Evolutionary conservation across 1,140 invertebrate species (phyloP).

Genomic region (Sycophaga agraensis): DNA sequence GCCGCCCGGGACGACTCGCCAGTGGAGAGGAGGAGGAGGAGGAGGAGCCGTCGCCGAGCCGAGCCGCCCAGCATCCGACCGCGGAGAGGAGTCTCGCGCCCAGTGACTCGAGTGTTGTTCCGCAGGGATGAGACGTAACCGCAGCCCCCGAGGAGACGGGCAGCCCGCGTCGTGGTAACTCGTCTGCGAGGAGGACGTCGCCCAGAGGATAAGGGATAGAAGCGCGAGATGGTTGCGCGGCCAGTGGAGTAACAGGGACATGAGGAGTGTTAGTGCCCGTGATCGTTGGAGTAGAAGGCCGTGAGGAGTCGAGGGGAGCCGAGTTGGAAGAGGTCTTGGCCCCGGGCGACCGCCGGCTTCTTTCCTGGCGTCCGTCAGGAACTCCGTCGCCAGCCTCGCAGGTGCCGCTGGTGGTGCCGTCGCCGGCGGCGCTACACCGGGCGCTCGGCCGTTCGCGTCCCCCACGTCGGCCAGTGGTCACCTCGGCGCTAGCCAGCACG

Average conservation of each 20-base stretch:
- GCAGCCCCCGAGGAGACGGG: too few relatives aligned
- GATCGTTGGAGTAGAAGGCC: not conserved
- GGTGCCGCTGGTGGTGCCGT: conserved; percentile 1
- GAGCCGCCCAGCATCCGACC: too few relatives aligned
- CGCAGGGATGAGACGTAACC: too few relatives aligned
- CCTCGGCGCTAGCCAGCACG: conserved; percentile 54
- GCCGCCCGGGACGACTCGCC: too few relatives aligned
- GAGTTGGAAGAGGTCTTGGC: not conserved
- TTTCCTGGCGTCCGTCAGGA: conserved; percentile 21
- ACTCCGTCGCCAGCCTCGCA: conserved; percentile 1
- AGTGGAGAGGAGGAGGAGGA: not conserved
- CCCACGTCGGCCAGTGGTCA: conserved; percentile 49
- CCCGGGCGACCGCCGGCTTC: not conserved
- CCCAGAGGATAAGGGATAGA: not conserved
- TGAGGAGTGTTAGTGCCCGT: conserved; percentile 8
- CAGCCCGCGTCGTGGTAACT: too few relatives aligned
- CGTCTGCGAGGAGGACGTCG: too few relatives aligned
- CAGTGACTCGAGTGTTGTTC: too few relatives aligned
- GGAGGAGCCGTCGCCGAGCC: too few relatives aligned
- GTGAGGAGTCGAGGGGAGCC: not conserved
- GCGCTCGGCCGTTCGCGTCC: conserved; percentile 42
- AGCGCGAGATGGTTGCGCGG: not conserved
- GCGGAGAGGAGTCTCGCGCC: too few relatives aligned
- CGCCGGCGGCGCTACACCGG: not conserved
- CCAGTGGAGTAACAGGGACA: not conserved